Conservation (phyloP, 2,797 vertebrate species). For the Cyclura pinguis region DNA sequence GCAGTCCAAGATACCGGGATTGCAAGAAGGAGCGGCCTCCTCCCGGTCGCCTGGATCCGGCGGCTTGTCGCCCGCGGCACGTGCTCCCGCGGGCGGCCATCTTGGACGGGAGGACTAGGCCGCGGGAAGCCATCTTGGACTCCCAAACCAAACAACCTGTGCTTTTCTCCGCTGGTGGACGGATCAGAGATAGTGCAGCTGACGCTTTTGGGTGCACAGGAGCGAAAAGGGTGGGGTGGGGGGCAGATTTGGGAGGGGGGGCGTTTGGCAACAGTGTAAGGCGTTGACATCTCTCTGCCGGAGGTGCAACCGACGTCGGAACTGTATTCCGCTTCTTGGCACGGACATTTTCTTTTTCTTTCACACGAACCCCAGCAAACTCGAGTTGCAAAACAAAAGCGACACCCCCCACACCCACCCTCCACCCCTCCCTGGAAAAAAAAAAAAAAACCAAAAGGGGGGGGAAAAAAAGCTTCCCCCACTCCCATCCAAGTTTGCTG, state of each 20-base stretch:
- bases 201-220: not conserved
- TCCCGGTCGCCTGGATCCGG: not conserved
- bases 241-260: no score
- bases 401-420: not conserved
- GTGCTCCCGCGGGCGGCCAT: not conserved
- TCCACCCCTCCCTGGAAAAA: not conserved
- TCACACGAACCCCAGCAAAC: constrained; percentile 5
- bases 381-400: not conserved
- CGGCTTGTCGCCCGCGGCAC: not conserved
- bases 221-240: not conserved
- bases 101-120: not conserved
- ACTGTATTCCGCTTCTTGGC: constrained; percentile 20
- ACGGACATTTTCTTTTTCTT: not conserved
- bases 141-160: not conserved
- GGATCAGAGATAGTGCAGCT: not conserved
- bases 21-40: no score
- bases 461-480: no score
- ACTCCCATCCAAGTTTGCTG: constrained; percentile 14
- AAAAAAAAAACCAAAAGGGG: not conserved
- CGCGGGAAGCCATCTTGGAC: not conserved
- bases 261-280: constrained; percentile 35
- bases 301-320: not conserved
- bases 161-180: constrained; percentile 19
- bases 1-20: not conserved
- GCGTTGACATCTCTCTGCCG: constrained; percentile 9